Evolutionary conservation across 1,140 invertebrate genomes (phyloP).

Genomic region (Asbolus verrucosus): DNA sequence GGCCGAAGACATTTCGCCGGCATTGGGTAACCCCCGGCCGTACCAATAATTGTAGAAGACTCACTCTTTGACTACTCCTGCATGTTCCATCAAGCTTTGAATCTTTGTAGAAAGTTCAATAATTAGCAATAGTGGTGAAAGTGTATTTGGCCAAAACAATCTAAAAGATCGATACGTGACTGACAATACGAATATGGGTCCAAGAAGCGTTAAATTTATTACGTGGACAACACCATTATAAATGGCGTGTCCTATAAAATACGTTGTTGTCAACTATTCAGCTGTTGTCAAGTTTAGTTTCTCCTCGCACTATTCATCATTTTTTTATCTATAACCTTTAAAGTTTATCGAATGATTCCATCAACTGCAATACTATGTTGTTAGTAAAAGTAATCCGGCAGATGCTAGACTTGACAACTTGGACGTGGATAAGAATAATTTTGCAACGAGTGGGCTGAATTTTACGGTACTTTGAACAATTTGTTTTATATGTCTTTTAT

Average conservation of each 20-base stretch:
- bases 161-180: slow-evolving; percentile 13
- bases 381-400: slow-evolving; percentile 22
- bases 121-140: background rate
- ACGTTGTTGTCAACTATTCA: too few relatives aligned
- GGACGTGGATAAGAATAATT: background rate
- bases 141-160: slow-evolving; percentile 3
- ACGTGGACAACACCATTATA: background rate
- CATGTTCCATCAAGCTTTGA: too few relatives aligned
- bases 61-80: too few relatives aligned
- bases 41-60: too few relatives aligned
- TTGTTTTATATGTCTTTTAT: background rate
- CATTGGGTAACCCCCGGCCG: background rate
- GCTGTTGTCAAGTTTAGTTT: too few relatives aligned
- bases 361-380: background rate
- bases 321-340: background rate
- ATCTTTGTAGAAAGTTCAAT: background rate
- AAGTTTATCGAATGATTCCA: slow-evolving; percentile 6
- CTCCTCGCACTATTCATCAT: slow-evolving; percentile 1
- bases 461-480: background rate
- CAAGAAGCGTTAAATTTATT: too few relatives aligned
- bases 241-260: background rate
- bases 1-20: slow-evolving; percentile 3
- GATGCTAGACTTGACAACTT: background rate
- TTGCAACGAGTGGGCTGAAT: background rate
- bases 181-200: background rate